phyloP scores from a whole-genome alignment of 2,113 vertebrate genomes.

The Oryzias celebensis region DNA sequence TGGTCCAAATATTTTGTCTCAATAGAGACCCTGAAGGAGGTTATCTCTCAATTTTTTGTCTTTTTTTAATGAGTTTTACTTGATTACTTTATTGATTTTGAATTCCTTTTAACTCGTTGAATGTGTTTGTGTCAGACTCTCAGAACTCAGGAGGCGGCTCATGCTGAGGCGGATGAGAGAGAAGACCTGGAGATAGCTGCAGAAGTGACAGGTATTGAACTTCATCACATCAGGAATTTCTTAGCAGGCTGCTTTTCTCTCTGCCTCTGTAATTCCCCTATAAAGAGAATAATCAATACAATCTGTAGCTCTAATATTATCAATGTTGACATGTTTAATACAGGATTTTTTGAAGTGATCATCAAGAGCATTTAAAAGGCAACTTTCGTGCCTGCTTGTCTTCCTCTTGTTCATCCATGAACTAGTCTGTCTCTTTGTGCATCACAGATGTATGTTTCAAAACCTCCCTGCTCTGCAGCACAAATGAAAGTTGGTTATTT shows the following conservation, averaged over 20 bases:
- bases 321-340: too few relatives aligned
- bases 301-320: too few relatives aligned
- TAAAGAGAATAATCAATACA: not conserved
- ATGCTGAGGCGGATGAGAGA: slow-evolving; percentile 88
- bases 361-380: not conserved
- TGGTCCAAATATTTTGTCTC: slow-evolving; percentile 99
- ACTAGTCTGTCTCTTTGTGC: slow-evolving; percentile 14
- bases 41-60: slow-evolving; percentile 41
- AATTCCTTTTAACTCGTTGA: not conserved
- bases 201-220: slow-evolving; percentile 84
- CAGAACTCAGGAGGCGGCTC: slow-evolving; percentile 85
- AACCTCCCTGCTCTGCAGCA: slow-evolving; percentile 8
- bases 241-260: not conserved
- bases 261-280: slow-evolving; percentile 8
- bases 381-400: not conserved
- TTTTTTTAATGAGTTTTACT: not conserved
- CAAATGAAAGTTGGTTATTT: slow-evolving; percentile 51
- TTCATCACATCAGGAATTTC: not conserved
- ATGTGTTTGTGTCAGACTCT: slow-evolving; percentile 76
- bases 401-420: not conserved
- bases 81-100: not conserved
- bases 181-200: slow-evolving; percentile 88
- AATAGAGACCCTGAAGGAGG: slow-evolving; percentile 95
- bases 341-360: not conserved
- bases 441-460: slow-evolving; percentile 13